Evolutionary conservation across 2,888 invertebrate species (phyloP).

Genomic region (Dynastes tityus): DNA sequence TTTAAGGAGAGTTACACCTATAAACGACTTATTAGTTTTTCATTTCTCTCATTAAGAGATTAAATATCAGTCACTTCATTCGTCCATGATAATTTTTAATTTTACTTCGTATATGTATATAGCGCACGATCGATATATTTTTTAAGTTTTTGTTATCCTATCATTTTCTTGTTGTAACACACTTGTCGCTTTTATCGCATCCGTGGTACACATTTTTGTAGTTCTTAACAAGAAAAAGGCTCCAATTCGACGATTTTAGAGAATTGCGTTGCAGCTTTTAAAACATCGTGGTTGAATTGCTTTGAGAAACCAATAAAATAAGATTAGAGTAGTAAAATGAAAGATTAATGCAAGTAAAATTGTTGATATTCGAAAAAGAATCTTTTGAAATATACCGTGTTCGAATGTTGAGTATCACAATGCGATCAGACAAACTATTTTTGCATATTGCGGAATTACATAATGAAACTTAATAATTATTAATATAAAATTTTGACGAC

Average conservation of each 20-base stretch:
- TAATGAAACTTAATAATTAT: no score
- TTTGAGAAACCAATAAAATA: no score
- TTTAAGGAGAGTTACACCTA: slow-evolving; percentile 7
- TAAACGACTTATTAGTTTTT: slow-evolving; percentile 42
- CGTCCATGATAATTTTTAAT: slow-evolving; percentile 46
- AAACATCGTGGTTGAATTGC: no score
- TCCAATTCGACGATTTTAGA: no score
- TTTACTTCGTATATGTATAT: slow-evolving; percentile 31
- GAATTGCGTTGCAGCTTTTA: no score
- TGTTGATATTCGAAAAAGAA: no score
- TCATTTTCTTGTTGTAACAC: slow-evolving; percentile 7
- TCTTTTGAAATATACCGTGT: neutral
- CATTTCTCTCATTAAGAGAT: slow-evolving; percentile 44
- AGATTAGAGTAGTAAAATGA: no score
- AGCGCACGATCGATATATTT: slow-evolving; percentile 30
- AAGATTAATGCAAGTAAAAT: no score
- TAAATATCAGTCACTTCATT: slow-evolving; percentile 52
- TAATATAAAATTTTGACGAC: no score
- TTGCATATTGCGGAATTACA: no score
- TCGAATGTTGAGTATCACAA: neutral
- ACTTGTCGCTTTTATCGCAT: neutral
- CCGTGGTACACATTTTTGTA: slow-evolving; percentile 26
- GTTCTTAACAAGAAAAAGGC: neutral
- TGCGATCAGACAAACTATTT: no score
- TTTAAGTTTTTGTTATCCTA: slow-evolving; percentile 34